Evolutionary conservation across 2,888 invertebrate genomes (phyloP), one percentile per base, ranked within the genome.

Genomic region (Monochamus alternatus): DNA sequence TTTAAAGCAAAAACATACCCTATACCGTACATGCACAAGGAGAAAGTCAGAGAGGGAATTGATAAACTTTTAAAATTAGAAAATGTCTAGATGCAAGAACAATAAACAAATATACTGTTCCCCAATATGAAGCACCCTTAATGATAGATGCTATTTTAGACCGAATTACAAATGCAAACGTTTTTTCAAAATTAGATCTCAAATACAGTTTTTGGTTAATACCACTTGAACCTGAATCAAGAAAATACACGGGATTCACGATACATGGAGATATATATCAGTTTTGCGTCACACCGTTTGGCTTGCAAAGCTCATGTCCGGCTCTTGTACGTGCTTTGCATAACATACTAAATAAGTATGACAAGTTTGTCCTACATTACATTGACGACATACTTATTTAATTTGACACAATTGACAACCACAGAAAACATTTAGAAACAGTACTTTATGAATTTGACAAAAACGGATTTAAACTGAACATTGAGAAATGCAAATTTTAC

Each of bases 201-300:
- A 71, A 71, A 62, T 38, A 64, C 12, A 58, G 59, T 43, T 72
- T 72, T 38, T 72, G 72, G 65, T 32, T 69, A 60, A 63, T 71
- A 51, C 58, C 64, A 14, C 12, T 65, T 4, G n/a, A 22, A 43
- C 43, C 10, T 58, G 30, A 55, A 14, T 65, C 59, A 2, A 55
- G 65, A 8, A 65, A 65, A 65, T 73, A 59, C 38, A 73, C 72
- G 5, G 72, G 71, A 9, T 71, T 71, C 22, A 30, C 22, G 12
- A 47, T 69, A 22, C 47, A 69, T 43, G 69, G 69, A 5, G 2
- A 52, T 14, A 52, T 71, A 30, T 62, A 44, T 38, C 44, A 38
- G 31, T 63, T 63, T 22, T 64, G 38, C 38, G 55, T 51, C 8
- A 52, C 51, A 14, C 72, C 72, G 55, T 72, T 62, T 67, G 73